A percentile compares a stretch with the other conserved stretches of the same genome.
Conservation (phyloP, 2,113 vertebrate species). For the Forbesichthys agassizii region DNA sequence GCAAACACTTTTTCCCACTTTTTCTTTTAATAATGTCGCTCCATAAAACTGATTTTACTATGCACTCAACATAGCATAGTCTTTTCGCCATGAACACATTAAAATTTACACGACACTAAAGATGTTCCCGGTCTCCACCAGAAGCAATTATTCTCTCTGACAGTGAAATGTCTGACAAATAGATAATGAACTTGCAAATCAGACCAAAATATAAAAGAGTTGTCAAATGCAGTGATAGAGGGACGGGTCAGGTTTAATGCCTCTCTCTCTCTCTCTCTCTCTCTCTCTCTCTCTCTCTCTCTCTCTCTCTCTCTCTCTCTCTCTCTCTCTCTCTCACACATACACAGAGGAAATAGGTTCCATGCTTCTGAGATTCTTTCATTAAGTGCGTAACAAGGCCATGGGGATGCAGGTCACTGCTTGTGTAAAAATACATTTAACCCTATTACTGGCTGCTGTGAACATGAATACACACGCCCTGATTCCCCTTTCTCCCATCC, state of each 20-base stretch:
- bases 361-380: conserved; percentile 11
- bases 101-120: neutral
- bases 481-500: conserved; percentile 34
- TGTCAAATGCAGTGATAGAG: neutral
- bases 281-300: too few species aligned
- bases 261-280: neutral
- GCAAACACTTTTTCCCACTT: neutral
- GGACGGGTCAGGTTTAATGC: neutral
- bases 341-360: conserved; percentile 4
- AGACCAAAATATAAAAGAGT: neutral
- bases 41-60: neutral
- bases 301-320: too few species aligned
- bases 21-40: neutral
- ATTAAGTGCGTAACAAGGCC: conserved; percentile 47
- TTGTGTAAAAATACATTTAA: conserved; percentile 58
- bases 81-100: neutral
- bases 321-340: neutral
- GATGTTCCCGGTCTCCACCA: neutral
- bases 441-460: conserved; percentile 54
- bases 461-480: conserved; percentile 41
- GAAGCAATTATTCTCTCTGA: neutral
- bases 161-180: neutral
- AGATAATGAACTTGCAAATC: neutral
- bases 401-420: conserved; percentile 55
- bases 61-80: neutral